Percentiles rank a stretch among this genome's conserved stretches.
These are phyloP conservation scores for Corythornis madagascariensis DNA, from an alignment of 2,113 vertebrate species.

Conservation along the genomic window DNA sequence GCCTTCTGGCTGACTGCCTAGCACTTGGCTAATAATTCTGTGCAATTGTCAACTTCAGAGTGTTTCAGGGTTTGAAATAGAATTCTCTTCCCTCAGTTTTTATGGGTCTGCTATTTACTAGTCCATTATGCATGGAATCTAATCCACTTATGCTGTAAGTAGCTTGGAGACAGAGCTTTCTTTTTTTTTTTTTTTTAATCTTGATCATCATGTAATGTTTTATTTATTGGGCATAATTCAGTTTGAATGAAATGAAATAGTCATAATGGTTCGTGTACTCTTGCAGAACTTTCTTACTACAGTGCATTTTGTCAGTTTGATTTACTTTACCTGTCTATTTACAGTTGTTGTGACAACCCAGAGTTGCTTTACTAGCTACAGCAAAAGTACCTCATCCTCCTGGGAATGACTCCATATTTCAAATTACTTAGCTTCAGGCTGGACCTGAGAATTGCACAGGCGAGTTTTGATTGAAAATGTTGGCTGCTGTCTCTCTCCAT, in stretches of 20 bases:
- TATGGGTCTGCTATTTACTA: constrained; percentile 33
- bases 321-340: constrained; percentile 59
- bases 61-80: constrained; percentile 20
- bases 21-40: constrained; percentile 49
- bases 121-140: constrained; percentile 19
- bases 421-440: neutral
- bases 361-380: constrained; percentile 13
- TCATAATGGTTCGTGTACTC: neutral
- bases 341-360: constrained; percentile 27
- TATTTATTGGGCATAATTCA: constrained; percentile 52
- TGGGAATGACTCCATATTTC: constrained; percentile 15
- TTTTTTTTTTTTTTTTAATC: neutral
- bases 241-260: constrained; percentile 30
- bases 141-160: constrained; percentile 45
- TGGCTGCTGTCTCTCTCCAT: neutral
- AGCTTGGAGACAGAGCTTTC: neutral
- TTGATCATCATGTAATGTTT: neutral
- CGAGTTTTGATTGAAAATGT: neutral
- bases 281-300: constrained; percentile 33
- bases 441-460: neutral
- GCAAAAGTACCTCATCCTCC: constrained; percentile 20
- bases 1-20: constrained; percentile 36
- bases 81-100: constrained; percentile 13
- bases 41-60: constrained; percentile 27
- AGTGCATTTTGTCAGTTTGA: constrained; percentile 45